Base-by-base conservation (phyloP, 2,113 vertebrate species). In the Dryoscopus gambensis region DNA sequence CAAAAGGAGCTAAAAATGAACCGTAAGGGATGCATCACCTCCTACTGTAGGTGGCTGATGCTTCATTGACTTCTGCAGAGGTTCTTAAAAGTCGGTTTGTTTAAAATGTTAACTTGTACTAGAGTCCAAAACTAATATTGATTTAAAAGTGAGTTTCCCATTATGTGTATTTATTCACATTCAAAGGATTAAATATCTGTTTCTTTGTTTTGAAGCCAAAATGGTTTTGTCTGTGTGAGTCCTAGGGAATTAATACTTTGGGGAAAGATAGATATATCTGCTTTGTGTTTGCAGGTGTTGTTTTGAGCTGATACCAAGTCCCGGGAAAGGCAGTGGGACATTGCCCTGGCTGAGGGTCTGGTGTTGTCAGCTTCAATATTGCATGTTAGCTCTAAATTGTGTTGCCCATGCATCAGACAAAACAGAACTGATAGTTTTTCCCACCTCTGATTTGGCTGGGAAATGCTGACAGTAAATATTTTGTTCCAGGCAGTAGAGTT, bases 401-500 rank as follows among this genome's bases (percentile, higher is more conserved):
- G 21, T 42, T 90, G 60, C 73, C n/a, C 3, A 0, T 44, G 46
- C 60, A 44, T 86, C 76, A 84, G 67, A 47, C 19, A 40, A 35
- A 95, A 18, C n/a, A 71, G 59, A 65, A 53, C 25, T 2, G 9
- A 37, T 75, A 69, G 50, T 40, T 92, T 90, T 95, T 63, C 71
- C 79, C 83, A 81, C 71, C 35, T 90, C 75, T 68, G 44, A 18
- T 40, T 88, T 77, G 71, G 25, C 60, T 68, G 78, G 60, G 76
- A 88, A 88, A 37, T 59, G n/a, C 90, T 94, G 92, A 83, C 8
- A 60, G 87, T 52, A 94, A 91, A 63, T 96, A 68, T 40, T 90
- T 90, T 84, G 47, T 96, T 93, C 33, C 52, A 88, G 52, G 69
- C 85, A 52, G 23, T 67, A 75, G 74, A 52, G 39, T 75, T 90